phyloP scores from a whole-genome alignment of 2,888 invertebrate species.

The Stenoptilia bipunctidactyla region DNA sequence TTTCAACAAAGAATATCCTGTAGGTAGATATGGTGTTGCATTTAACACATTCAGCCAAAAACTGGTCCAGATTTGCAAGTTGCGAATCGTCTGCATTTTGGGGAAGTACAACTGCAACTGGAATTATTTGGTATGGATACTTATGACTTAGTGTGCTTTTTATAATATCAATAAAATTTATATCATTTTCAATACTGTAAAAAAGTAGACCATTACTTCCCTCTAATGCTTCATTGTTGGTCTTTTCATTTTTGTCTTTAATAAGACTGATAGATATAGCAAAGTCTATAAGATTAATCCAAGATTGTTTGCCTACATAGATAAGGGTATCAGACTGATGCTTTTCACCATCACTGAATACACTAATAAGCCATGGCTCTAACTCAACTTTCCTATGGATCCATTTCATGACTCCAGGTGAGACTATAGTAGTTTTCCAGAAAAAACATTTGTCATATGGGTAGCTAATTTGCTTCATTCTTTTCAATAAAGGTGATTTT shows the following conservation, averaged over 20 bases:
- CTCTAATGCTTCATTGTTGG: constrained; percentile 40
- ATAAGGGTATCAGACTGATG: constrained; percentile 45
- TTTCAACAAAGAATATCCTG: constrained; percentile 39
- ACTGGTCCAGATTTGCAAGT: constrained; percentile 26
- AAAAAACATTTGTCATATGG: constrained; percentile 50
- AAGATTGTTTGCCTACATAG: constrained; percentile 49
- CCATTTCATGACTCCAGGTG: constrained; percentile 61
- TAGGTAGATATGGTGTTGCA: constrained; percentile 40
- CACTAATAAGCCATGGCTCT: constrained; percentile 54
- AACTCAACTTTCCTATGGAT: constrained; percentile 49
- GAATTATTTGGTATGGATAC: constrained; percentile 50
- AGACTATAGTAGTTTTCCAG: constrained; percentile 75
- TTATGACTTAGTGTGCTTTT: constrained; percentile 37
- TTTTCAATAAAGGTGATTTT: constrained; percentile 50
- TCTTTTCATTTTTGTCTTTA: constrained; percentile 23
- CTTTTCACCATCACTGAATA: constrained; percentile 48
- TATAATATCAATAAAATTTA: constrained; percentile 28
- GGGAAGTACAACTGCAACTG: constrained; percentile 47
- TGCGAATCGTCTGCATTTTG: constrained; percentile 20
- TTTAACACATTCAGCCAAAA: constrained; percentile 29
- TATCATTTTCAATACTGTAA: constrained; percentile 40
- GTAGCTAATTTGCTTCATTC: constrained; percentile 58
- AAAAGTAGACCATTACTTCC: constrained; percentile 53
- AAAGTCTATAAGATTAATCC: constrained; percentile 61
- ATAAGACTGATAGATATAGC: constrained; percentile 52